Conservation (phyloP, 2,113 vertebrate species). For the Hystrix brachyura region DNA sequence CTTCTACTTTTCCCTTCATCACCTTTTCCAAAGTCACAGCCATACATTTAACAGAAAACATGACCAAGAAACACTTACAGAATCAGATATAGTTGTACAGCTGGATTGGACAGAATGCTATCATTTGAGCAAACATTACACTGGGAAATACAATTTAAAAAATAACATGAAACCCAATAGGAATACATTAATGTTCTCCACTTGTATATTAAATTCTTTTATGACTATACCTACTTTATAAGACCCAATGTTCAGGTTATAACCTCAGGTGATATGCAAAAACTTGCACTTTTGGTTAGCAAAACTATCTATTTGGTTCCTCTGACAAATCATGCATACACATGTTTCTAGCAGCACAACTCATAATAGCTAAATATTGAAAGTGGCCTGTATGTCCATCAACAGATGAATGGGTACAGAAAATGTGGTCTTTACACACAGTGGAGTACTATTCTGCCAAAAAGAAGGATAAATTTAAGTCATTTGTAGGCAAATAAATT, state of each 20-base stretch:
- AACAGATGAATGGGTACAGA: neutral
- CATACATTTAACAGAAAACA: neutral
- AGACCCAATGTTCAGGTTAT: neutral
- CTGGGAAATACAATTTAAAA: neutral
- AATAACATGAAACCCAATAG: neutral
- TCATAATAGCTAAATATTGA: neutral
- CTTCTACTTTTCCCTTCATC: neutral
- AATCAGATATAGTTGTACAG: neutral
- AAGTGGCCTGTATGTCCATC: neutral
- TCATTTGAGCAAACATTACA: neutral
- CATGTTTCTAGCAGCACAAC: neutral
- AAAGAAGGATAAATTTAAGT: neutral
- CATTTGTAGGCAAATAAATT: neutral
- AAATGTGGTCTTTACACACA: neutral
- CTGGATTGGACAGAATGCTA: neutral
- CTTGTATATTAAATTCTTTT: neutral
- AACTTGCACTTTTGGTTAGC: constrained; percentile 9
- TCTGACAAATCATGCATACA: neutral
- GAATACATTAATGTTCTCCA: neutral
- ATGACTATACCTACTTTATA: neutral
- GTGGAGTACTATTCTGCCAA: neutral
- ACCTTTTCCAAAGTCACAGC: neutral
- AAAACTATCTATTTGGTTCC: constrained; percentile 2
- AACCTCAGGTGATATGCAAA: neutral
- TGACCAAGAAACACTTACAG: neutral